Base-by-base conservation (phyloP, 2,888 invertebrate genomes). In the Chaetoderma sp. region DNA sequence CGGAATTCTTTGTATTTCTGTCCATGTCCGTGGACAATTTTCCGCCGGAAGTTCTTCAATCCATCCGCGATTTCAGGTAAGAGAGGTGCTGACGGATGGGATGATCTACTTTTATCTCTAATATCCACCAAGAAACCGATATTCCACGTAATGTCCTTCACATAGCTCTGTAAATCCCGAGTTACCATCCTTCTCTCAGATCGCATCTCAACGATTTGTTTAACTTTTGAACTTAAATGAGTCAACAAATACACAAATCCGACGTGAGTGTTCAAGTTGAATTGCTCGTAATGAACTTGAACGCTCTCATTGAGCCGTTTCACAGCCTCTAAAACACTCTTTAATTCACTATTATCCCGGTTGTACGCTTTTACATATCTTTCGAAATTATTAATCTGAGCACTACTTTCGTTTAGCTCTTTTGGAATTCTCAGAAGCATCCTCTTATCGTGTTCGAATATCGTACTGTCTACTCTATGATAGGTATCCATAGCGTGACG, bases 401-500 rank as follows among this genome's bases (percentile, higher is more conserved):
- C 32, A 23, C 28, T 33, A 18, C 32, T 16, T 28, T 33, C 32
- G 3, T 52, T 52, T 4, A 52, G 21, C 18, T 33, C n/a, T 13
- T 52, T 16, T 2, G 52, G 32, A 13, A 52, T n/a, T 23, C 32
- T 52, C 10, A 33, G 32, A 3, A 52, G 21, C 52, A 52, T 30
- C 8, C 32, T 33, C n/a, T 52, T 52, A 33, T 52, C 52, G 28
- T 52, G 32, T 28, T 28, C 28, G 30, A 32, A 52, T 18, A 52
- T 52, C n/a, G 32, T 33, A n/a, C 32, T 33, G 10, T 52, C 52
- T 30, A 25, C 52, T 4, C 52, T 25, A 28, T 52, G 52, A 8
- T 52, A 52, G 32, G 23, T 52, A 28, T 52, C 52, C 52, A 52
- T 52, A 1, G 52, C 52, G 18, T 52, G 28, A n/a, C 52, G 52